Evolutionary conservation across 2,888 invertebrate genomes (phyloP).

Genomic region (Drosophila basisetae): DNA sequence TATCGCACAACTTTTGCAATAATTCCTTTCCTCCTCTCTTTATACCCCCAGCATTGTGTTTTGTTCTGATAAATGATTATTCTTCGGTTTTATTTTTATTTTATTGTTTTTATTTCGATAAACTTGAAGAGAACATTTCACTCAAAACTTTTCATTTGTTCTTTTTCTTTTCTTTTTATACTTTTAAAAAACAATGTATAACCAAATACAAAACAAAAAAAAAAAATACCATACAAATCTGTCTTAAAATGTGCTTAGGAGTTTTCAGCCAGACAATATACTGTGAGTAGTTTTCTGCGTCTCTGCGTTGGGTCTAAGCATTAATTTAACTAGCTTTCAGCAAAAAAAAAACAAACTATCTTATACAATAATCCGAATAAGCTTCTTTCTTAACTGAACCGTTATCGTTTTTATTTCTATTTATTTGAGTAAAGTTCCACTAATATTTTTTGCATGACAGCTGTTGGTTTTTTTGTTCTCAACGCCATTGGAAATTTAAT

Average conservation of each 20-base stretch:
- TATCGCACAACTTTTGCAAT: constrained; percentile 22
- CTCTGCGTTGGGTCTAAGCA: constrained; percentile 39
- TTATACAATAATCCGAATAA: constrained; percentile 5
- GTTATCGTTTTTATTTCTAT: constrained; percentile 16
- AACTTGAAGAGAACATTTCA: constrained; percentile 42
- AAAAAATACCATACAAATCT: constrained; percentile 66
- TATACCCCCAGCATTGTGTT: constrained; percentile 22
- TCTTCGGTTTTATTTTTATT: constrained; percentile 15
- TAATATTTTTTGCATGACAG: constrained; percentile 40
- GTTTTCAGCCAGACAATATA: constrained; percentile 85
- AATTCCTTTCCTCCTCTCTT: background rate
- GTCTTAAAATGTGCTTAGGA: constrained; percentile 79
- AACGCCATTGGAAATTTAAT: background rate
- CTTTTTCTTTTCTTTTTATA: constrained; percentile 73
- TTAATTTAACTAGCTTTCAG: constrained; percentile 37
- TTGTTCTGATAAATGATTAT: constrained; percentile 26
- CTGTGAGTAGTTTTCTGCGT: constrained; percentile 82
- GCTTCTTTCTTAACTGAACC: constrained; percentile 15
- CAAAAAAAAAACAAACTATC: constrained; percentile 12
- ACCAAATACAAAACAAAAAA: constrained; percentile 42
- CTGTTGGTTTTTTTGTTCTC: background rate
- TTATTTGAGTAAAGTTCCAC: constrained; percentile 16
- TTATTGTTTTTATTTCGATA: constrained; percentile 23
- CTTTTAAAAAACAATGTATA: constrained; percentile 39
- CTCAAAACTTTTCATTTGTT: constrained; percentile 69